Percentiles rank a stretch among this genome's conserved stretches.
Conservation (phyloP, 92 coral and sea anemone genomes). For the Epizoanthus scotinus region DNA sequence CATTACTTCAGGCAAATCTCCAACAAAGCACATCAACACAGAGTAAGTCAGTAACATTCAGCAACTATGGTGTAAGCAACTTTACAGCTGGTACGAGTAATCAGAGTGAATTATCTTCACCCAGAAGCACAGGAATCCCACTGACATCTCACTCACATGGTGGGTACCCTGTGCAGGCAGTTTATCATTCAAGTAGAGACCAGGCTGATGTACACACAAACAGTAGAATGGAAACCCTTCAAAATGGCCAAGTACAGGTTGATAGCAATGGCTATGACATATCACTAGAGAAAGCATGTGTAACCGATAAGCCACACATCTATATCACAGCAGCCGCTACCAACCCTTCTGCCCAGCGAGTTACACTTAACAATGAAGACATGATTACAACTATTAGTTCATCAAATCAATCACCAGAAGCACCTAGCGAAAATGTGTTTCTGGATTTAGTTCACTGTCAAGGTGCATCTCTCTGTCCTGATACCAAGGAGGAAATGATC, state of each 20-base stretch:
- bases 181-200: too few relatives aligned
- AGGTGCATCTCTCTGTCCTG: background rate
- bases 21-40: background rate
- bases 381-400: background rate
- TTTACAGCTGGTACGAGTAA: background rate
- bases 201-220: too few relatives aligned
- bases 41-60: background rate
- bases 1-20: background rate
- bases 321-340: too few relatives aligned
- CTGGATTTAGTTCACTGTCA: background rate
- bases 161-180: background rate
- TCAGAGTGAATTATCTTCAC: background rate
- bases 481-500: conserved; percentile 4
- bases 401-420: background rate
- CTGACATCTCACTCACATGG: background rate
- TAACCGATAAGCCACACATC: too few relatives aligned
- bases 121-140: background rate
- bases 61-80: background rate
- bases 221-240: too few relatives aligned
- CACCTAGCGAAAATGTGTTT: background rate
- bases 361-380: background rate
- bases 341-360: background rate
- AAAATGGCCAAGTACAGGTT: too few relatives aligned
- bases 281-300: too few relatives aligned
- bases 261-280: too few relatives aligned